A percentile compares a stretch with the other conserved stretches of the same genome.
phyloP scores from a whole-genome alignment of 2,113 vertebrate genomes.

The Pachypanchax playfairii region DNA sequence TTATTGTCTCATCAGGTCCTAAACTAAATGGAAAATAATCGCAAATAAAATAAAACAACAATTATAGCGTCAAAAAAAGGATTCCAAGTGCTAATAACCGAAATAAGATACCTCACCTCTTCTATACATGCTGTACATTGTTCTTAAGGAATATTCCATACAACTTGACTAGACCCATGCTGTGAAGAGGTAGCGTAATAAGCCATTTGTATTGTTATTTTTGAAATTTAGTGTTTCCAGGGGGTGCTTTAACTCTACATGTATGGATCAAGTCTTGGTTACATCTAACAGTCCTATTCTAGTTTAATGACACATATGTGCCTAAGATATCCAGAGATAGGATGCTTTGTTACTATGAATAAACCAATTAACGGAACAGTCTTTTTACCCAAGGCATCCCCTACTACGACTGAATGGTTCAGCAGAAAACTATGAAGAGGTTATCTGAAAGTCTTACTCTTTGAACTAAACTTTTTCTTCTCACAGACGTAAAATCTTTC shows the following conservation, averaged over 20 bases:
- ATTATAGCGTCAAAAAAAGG: no score
- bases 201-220: constrained; percentile 7
- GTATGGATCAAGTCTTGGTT: constrained; percentile 20
- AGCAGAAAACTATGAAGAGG: constrained; percentile 35
- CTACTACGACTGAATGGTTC: constrained; percentile 18
- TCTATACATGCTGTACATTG: not conserved
- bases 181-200: constrained; percentile 2
- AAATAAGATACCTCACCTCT: not conserved
- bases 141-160: not conserved
- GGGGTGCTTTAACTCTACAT: constrained; percentile 12
- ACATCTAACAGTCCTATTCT: constrained; percentile 30
- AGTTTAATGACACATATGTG: constrained; percentile 51
- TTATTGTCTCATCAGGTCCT: constrained; percentile 59
- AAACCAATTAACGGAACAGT: constrained; percentile 51
- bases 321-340: constrained; percentile 38
- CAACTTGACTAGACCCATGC: not conserved
- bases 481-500: not conserved
- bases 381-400: constrained; percentile 47
- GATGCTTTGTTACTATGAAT: constrained; percentile 49
- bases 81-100: constrained; percentile 13
- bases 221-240: constrained; percentile 19
- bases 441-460: constrained; percentile 11
- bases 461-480: constrained; percentile 5
- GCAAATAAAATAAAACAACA: no score
- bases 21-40: no score